Conservation (phyloP, 2,797 vertebrate species). For the Amphiprion clarkii region DNA sequence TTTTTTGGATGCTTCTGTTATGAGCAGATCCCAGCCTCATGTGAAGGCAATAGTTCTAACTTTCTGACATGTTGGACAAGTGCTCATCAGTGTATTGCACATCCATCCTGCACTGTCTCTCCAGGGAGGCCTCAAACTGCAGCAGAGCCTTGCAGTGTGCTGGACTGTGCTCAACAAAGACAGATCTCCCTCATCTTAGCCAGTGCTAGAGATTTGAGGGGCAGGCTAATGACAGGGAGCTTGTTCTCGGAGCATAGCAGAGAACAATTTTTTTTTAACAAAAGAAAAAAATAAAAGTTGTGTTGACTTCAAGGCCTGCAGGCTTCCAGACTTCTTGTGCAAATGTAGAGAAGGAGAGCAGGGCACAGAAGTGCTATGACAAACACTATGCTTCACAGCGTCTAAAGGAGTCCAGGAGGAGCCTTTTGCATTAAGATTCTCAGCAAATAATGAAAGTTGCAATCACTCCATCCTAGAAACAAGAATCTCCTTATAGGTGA, state of each 20-base stretch:
- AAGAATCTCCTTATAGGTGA: constrained; percentile 35
- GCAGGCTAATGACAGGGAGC: constrained; percentile 65
- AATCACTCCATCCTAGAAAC: constrained; percentile 21
- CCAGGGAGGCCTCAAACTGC: constrained; percentile 63
- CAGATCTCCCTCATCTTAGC: constrained; percentile 65
- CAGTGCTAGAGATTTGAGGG: constrained; percentile 55
- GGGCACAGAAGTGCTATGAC: constrained; percentile 12
- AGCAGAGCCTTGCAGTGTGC: constrained; percentile 57
- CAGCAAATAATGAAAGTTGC: constrained; percentile 35
- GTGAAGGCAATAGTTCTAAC: constrained; percentile 41
- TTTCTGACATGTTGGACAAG: constrained; percentile 75
- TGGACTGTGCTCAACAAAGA: constrained; percentile 63
- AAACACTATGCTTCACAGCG: constrained; percentile 26
- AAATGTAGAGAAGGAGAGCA: constrained; percentile 36
- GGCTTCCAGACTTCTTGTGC: constrained; percentile 50
- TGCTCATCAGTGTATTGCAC: constrained; percentile 68
- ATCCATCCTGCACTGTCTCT: constrained; percentile 58
- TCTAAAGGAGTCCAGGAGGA: constrained; percentile 25
- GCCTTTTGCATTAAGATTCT: constrained; percentile 23
- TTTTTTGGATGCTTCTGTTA: neutral
- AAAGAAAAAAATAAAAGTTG: constrained; percentile 4
- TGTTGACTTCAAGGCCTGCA: constrained; percentile 64
- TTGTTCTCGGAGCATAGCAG: constrained; percentile 59
- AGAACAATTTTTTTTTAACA: constrained; percentile 52
- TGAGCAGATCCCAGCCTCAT: neutral